Conservation (phyloP, 2,113 vertebrate species). For the Leucopsar rothschildi region DNA sequence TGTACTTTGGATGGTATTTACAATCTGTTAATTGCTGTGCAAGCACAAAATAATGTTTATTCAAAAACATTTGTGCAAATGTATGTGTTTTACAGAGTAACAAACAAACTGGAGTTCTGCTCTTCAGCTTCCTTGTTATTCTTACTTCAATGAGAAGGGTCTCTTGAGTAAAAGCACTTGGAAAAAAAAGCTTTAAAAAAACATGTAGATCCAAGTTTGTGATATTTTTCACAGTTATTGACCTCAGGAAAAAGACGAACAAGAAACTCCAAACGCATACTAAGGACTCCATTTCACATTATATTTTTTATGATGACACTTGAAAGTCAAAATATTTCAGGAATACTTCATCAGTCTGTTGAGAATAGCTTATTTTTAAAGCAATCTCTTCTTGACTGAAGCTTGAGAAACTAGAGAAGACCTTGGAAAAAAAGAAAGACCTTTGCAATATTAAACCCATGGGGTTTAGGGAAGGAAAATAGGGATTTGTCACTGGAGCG, state of each 20-base stretch:
- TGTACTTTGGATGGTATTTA: not conserved
- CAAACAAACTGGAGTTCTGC: not conserved
- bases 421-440: not conserved
- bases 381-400: not conserved
- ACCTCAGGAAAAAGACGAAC: not conserved
- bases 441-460: not conserved
- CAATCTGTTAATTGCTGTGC: constrained; percentile 7
- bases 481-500: not conserved
- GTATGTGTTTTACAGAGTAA: not conserved
- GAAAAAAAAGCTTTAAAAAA: not conserved
- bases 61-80: constrained; percentile 19
- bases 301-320: not conserved
- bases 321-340: not conserved
- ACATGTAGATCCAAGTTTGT: not conserved
- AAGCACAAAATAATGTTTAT: constrained; percentile 24
- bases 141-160: not conserved
- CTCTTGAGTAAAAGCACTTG: not conserved
- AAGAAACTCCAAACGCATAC: not conserved
- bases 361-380: not conserved
- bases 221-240: not conserved
- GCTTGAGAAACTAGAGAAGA: not conserved
- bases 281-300: not conserved
- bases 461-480: not conserved
- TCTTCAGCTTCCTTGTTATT: not conserved
- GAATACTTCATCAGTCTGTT: not conserved